Percentiles rank a stretch among this genome's conserved stretches.
Conservation (phyloP, 1,140 invertebrate species). For the Bombus pyrosoma region DNA sequence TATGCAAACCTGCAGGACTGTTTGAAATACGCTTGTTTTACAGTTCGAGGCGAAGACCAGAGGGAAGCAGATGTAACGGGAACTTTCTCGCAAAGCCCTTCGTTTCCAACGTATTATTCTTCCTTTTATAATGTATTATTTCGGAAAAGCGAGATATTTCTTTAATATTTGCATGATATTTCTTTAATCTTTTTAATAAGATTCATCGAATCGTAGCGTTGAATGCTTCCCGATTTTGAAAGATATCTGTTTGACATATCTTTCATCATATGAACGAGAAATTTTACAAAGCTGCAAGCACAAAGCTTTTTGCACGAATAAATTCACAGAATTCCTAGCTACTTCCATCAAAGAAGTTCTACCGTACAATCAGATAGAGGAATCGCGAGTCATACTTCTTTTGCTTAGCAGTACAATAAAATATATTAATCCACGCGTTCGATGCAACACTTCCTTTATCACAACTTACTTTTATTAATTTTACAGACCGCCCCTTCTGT, state of each 20-base stretch:
- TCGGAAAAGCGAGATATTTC: too few species aligned
- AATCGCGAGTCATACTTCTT: conserved; percentile 3
- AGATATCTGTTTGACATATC: background rate
- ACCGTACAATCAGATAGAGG: background rate
- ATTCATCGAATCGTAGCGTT: background rate
- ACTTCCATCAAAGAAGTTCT: conserved; percentile 12
- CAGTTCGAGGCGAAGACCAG: background rate
- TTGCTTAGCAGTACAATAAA: background rate
- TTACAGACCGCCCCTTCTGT: background rate
- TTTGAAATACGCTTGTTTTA: background rate
- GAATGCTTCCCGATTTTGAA: background rate
- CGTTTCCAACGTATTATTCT: too few species aligned
- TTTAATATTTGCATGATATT: background rate
- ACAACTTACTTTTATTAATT: background rate
- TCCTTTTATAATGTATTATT: too few species aligned
- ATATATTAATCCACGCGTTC: background rate
- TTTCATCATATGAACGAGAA: background rate
- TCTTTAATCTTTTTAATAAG: background rate
- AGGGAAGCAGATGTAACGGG: too few species aligned
- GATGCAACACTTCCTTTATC: background rate
- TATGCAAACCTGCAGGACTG: background rate
- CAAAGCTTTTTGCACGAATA: background rate
- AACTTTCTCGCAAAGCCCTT: too few species aligned
- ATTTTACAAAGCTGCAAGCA: background rate
- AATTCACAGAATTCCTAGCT: background rate